phyloP scores from a whole-genome alignment of 2,113 vertebrate species.

The Grammomys dolichurus region DNA sequence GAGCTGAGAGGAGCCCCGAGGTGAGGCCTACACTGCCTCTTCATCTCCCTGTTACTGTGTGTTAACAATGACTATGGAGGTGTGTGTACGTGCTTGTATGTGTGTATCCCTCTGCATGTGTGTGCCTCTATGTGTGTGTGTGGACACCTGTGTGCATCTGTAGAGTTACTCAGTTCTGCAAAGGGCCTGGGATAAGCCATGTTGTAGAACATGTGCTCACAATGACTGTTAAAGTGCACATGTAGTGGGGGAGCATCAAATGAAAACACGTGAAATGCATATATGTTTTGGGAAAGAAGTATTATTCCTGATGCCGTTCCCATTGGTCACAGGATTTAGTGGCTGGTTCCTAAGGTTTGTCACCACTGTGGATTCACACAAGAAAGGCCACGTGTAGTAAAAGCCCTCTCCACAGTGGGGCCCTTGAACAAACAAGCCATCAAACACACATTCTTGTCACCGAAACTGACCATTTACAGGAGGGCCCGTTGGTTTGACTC shows the following conservation, averaged over 20 bases:
- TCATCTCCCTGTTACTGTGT: neutral
- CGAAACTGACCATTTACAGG: neutral
- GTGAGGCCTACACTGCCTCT: neutral
- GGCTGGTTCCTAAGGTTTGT: neutral
- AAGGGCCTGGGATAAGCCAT: neutral
- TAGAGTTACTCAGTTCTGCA: neutral
- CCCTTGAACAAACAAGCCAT: rapidly evolving
- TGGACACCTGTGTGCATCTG: neutral
- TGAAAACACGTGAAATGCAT: neutral
- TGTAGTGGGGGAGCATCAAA: neutral
- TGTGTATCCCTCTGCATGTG: neutral
- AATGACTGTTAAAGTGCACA: neutral
- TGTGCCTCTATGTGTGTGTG: neutral
- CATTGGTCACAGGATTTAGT: neutral
- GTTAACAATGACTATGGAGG: neutral
- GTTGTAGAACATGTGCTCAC: neutral
- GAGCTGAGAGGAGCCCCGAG: neutral
- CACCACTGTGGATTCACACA: neutral
- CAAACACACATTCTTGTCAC: neutral
- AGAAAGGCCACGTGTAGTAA: rapidly evolving
- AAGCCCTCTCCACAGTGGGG: neutral
- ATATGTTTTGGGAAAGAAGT: neutral
- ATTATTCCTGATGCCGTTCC: neutral
- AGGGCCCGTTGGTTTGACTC: neutral
- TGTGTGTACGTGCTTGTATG: neutral